phyloP scores from a whole-genome alignment of 2,888 invertebrate species.

The Ormyrus pomaceus region DNA sequence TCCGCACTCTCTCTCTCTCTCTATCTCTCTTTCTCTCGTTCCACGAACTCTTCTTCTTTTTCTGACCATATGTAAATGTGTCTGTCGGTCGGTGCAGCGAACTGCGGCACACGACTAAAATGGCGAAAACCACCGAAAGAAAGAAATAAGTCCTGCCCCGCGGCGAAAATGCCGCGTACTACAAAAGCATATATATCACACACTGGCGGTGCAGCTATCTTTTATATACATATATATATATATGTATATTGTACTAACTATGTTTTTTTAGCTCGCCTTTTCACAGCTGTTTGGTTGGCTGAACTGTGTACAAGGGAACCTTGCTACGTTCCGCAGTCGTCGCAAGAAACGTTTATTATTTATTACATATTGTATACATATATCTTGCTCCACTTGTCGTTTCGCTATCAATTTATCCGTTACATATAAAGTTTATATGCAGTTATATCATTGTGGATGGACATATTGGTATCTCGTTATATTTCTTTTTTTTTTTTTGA shows the following conservation, averaged over 20 bases:
- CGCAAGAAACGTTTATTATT: constrained; percentile 64
- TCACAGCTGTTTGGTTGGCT: constrained; percentile 75
- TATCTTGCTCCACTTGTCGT: constrained; percentile 19
- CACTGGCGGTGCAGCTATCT: constrained; percentile 65
- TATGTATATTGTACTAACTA: constrained; percentile 68
- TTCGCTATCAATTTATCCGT: neutral
- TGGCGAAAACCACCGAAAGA: constrained; percentile 2
- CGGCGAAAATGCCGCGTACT: constrained; percentile 7
- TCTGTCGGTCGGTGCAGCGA: constrained; percentile 7
- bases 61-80: constrained; percentile 53
- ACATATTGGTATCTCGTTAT: constrained; percentile 54
- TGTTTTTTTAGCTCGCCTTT: constrained; percentile 75
- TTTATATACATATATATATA: constrained; percentile 11
- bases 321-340: constrained; percentile 76
- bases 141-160: neutral
- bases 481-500: constrained; percentile 57
- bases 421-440: constrained; percentile 14
- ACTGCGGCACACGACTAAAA: constrained; percentile 4
- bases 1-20: constrained; percentile 56
- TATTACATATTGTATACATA: constrained; percentile 19
- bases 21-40: constrained; percentile 47
- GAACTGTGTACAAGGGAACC: constrained; percentile 76
- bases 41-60: constrained; percentile 25
- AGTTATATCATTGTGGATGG: constrained; percentile 51
- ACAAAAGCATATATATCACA: constrained; percentile 48